Percentiles rank a stretch among this genome's conserved stretches.
Conservation (phyloP, 2,888 invertebrate genomes). For the Leptarthrus brevirostris region DNA sequence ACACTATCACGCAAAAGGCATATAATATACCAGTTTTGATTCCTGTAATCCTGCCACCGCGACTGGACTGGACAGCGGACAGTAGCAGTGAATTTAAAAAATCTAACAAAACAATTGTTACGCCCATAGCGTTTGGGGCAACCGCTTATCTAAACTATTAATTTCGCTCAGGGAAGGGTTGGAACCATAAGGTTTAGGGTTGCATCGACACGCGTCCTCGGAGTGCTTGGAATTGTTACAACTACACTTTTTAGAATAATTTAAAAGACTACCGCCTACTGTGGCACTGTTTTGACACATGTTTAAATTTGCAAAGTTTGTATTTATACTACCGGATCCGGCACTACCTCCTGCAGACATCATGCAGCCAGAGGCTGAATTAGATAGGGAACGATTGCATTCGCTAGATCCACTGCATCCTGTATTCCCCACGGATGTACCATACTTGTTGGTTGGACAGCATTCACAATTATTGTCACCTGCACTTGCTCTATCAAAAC, state of each 20-base stretch:
- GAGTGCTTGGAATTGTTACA: slow-evolving; percentile 42
- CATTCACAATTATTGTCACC: slow-evolving; percentile 49
- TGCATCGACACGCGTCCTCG: slow-evolving; percentile 47
- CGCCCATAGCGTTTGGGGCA: slow-evolving; percentile 51
- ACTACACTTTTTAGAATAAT: slow-evolving; percentile 47
- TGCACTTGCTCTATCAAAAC: slow-evolving; percentile 2
- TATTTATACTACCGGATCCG: slow-evolving; percentile 25
- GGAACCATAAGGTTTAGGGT: slow-evolving; percentile 48
- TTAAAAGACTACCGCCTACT: slow-evolving; percentile 23
- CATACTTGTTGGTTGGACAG: slow-evolving; percentile 41
- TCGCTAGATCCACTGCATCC: slow-evolving; percentile 47
- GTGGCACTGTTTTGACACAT: slow-evolving; percentile 31
- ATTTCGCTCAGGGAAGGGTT: slow-evolving; percentile 50
- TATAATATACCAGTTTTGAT: slow-evolving; percentile 40
- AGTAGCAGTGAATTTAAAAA: background rate
- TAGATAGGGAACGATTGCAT: slow-evolving; percentile 47
- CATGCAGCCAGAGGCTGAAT: slow-evolving; percentile 46
- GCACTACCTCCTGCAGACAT: slow-evolving; percentile 57
- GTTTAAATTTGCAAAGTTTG: slow-evolving; percentile 33
- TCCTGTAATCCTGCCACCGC: slow-evolving; percentile 18
- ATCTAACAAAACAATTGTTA: slow-evolving; percentile 46
- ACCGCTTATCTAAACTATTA: slow-evolving; percentile 48
- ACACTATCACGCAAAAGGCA: slow-evolving; percentile 45
- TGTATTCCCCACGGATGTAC: slow-evolving; percentile 43
- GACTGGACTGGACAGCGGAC: too few species aligned